Percentiles rank a stretch among this genome's conserved stretches.
Evolutionary conservation across 2,888 invertebrate species (phyloP).

Genomic region (Tenthredo scrophulariae): DNA sequence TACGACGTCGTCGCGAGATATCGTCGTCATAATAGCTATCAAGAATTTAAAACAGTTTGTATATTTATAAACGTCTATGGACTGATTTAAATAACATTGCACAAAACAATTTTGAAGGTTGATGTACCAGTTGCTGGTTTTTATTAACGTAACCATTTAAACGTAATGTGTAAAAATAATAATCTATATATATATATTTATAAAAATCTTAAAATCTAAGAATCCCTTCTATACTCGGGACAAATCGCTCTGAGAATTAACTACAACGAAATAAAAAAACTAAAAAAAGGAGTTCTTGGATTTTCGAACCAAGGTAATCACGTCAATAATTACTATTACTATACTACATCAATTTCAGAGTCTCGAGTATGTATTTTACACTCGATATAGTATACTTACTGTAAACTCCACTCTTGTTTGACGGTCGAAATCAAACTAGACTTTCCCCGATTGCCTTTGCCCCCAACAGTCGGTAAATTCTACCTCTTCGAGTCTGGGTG

Average conservation of each 20-base stretch:
- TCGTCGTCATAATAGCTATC: neutral
- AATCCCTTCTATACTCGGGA: neutral
- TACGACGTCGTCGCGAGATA: neutral
- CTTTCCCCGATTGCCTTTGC: neutral
- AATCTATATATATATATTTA: neutral
- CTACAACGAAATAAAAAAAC: neutral
- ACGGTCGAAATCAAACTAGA: neutral
- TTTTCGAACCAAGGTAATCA: constrained; percentile 43
- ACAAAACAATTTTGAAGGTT: neutral
- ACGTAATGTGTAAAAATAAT: neutral
- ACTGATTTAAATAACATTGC: neutral
- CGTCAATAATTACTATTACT: neutral
- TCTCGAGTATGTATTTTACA: no score
- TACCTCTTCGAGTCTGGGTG: neutral
- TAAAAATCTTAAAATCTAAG: no score
- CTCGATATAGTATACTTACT: neutral
- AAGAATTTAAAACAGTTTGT: neutral
- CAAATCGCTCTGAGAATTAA: neutral
- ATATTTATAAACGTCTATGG: neutral
- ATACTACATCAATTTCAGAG: neutral
- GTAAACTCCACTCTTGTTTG: neutral
- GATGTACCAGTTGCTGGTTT: neutral
- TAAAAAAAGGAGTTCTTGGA: constrained; percentile 29
- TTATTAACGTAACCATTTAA: neutral
- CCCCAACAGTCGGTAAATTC: neutral